phyloP scores from a whole-genome alignment of 30 jellyfish, hydroid and myxozoan species.

The Aurelia coerulea region DNA sequence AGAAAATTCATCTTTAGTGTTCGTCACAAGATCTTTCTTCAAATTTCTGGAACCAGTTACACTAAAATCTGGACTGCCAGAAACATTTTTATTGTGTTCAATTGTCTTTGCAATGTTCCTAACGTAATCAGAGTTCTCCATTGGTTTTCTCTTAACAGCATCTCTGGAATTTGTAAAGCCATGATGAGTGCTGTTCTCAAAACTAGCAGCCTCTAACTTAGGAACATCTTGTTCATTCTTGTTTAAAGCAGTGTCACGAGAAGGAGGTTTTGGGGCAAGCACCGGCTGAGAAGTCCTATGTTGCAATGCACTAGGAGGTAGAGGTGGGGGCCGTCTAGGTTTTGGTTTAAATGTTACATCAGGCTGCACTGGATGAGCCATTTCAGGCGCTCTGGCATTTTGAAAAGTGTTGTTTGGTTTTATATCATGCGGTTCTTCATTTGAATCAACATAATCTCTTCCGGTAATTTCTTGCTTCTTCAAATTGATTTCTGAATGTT shows the following conservation, averaged over 20 bases:
- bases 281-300: too few species aligned
- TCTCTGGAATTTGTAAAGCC: not conserved
- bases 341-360: not conserved
- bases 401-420: not conserved
- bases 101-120: too few species aligned
- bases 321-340: slow-evolving; percentile 73
- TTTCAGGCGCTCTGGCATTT: not conserved
- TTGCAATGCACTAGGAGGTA: slow-evolving; percentile 17
- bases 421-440: too few species aligned
- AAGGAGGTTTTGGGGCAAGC: not conserved
- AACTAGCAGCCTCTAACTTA: not conserved
- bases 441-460: too few species aligned
- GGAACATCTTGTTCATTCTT: not conserved
- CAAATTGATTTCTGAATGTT: too few species aligned
- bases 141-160: not conserved
- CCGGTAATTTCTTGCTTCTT: too few species aligned
- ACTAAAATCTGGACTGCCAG: too few species aligned
- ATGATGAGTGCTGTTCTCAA: not conserved
- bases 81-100: too few species aligned
- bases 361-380: not conserved
- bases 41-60: too few species aligned
- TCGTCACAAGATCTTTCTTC: too few species aligned
- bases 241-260: not conserved
- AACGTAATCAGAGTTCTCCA: too few species aligned
- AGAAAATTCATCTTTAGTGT: too few species aligned